Conservation (phyloP, 2,797 vertebrate genomes). For the Avahi laniger region DNA sequence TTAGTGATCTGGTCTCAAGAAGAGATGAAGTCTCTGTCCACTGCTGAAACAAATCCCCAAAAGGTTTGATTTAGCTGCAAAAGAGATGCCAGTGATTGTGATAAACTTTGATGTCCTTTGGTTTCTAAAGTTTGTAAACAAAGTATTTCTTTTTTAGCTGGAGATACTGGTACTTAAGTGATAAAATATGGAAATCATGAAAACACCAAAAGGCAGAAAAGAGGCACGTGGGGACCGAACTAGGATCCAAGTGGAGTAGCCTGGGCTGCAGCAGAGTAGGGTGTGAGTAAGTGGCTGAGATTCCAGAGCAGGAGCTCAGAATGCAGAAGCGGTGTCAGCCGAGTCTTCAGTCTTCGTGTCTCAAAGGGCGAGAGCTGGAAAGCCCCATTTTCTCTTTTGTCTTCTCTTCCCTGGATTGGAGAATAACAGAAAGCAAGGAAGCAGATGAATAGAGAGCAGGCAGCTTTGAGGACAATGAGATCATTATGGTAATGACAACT, state of each 20-base stretch:
- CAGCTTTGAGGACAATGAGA: conserved; percentile 47
- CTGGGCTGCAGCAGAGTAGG: rapidly evolving
- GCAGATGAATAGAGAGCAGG: not conserved
- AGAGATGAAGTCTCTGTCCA: not conserved
- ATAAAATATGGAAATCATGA: not conserved
- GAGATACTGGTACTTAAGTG: not conserved
- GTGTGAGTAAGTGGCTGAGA: no score
- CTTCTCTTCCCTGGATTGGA: not conserved
- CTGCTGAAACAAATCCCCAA: not conserved
- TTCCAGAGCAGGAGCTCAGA: rapidly evolving
- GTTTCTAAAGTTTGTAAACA: not conserved
- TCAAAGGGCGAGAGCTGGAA: not conserved
- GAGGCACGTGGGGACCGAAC: not conserved
- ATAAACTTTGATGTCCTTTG: not conserved
- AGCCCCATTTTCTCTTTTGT: not conserved
- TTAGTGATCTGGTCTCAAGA: conserved; percentile 1
- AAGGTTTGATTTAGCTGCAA: not conserved
- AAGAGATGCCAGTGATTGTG: not conserved
- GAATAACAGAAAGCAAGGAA: not conserved
- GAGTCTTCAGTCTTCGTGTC: not conserved
- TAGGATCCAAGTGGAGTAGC: not conserved
- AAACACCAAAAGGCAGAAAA: not conserved
- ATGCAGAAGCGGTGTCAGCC: rapidly evolving
- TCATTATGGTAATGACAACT: conserved; percentile 69
- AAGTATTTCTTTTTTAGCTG: not conserved